Percentiles rank a stretch among this genome's conserved stretches.
Evolutionary conservation across 2,113 vertebrate species (phyloP).

Genomic region (Psilopogon haemacephalus): DNA sequence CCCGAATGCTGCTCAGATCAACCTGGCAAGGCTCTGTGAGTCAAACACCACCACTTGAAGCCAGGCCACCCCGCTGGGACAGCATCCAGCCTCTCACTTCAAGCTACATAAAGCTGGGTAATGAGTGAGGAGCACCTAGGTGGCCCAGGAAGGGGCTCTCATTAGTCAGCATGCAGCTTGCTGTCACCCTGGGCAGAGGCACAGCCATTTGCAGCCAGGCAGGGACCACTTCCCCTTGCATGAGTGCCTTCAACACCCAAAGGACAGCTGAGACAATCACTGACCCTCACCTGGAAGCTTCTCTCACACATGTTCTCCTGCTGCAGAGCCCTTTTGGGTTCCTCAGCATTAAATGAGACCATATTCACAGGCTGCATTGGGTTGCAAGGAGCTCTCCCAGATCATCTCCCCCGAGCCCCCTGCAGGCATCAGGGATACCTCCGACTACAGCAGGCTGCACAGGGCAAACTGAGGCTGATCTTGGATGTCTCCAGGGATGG

Average conservation of each 20-base stretch:
- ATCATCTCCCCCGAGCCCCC: too few relatives aligned
- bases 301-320: accelerated
- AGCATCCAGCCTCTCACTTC: background rate
- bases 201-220: background rate
- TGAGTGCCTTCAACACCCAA: background rate
- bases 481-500: too few relatives aligned
- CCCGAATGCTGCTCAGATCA: background rate
- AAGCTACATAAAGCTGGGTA: background rate
- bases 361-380: too few relatives aligned
- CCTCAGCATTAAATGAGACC: background rate
- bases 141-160: background rate
- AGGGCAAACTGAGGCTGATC: too few relatives aligned
- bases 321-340: background rate
- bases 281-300: background rate
- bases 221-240: background rate
- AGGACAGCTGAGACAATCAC: background rate
- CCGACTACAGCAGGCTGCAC: too few relatives aligned
- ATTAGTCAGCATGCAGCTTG: background rate
- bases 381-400: too few relatives aligned
- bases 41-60: background rate
- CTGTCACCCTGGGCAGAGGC: background rate
- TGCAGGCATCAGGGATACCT: too few relatives aligned
- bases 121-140: constrained; percentile 7
- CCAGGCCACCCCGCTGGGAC: constrained; percentile 17
- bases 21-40: background rate